Conservation (phyloP, 1,140 invertebrate species). For the Caenorhabditis inopinata region DNA sequence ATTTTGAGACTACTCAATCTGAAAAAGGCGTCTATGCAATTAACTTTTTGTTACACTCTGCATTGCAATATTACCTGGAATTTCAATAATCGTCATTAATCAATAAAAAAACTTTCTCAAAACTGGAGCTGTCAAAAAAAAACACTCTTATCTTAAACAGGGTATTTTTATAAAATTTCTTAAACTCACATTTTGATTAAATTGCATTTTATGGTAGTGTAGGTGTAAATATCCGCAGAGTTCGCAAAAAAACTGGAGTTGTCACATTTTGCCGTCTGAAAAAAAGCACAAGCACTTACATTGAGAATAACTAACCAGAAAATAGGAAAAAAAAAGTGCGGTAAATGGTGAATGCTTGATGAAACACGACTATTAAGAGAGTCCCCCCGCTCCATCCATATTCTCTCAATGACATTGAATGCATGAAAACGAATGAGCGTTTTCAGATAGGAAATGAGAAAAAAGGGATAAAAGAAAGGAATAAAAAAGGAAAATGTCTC, state of each 20-base stretch:
- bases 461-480: not conserved
- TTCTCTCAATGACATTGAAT: not conserved
- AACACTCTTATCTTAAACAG: too few relatives aligned
- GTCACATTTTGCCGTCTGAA: conserved; percentile 8
- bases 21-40: too few relatives aligned
- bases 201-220: not conserved
- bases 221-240: not conserved
- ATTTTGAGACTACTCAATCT: too few relatives aligned
- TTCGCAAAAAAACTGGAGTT: not conserved
- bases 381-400: not conserved
- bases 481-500: too few relatives aligned
- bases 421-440: not conserved
- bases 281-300: too few relatives aligned
- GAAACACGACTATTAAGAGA: not conserved
- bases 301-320: not conserved
- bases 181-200: too few relatives aligned
- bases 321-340: not conserved
- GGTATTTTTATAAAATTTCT: too few relatives aligned
- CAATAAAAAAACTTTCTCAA: too few relatives aligned
- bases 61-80: too few relatives aligned
- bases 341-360: conserved; percentile 11
- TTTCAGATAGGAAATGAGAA: not conserved
- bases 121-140: too few relatives aligned
- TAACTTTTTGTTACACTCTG: too few relatives aligned
- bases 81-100: too few relatives aligned